Evolutionary conservation across 2,113 vertebrate genomes (phyloP).

Genomic region (Oxyruncus cristatus): DNA sequence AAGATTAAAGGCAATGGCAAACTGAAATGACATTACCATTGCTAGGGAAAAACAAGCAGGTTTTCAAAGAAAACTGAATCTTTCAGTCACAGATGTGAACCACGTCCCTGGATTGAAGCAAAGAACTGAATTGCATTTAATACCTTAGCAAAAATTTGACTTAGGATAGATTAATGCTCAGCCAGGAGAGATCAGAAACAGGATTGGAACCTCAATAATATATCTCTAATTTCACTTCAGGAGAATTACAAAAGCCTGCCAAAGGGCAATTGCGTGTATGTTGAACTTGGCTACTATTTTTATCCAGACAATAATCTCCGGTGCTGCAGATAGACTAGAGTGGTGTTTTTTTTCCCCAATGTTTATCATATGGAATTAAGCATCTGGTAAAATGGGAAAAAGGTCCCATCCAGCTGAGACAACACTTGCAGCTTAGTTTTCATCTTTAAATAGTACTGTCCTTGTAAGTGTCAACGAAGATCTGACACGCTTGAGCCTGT

Average conservation of each 20-base stretch:
- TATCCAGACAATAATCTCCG: not conserved
- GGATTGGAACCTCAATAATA: not conserved
- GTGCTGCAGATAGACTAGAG: not conserved
- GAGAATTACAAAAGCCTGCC: not conserved
- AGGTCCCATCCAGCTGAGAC: not conserved
- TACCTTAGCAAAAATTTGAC: not conserved
- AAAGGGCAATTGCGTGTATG: not conserved
- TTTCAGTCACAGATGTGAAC: not conserved
- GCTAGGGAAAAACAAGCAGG: not conserved
- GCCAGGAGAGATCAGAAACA: not conserved
- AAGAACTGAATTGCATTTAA: not conserved
- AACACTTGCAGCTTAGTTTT: not conserved
- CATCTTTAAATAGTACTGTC: not conserved
- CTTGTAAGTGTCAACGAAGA: not conserved
- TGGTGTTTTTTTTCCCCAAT: not conserved
- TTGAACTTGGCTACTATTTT: not conserved
- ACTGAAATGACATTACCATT: not conserved
- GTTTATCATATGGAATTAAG: not conserved
- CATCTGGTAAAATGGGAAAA: not conserved
- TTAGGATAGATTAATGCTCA: not conserved
- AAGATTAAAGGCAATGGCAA: not conserved
- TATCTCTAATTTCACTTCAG: not conserved
- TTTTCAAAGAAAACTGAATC: not conserved
- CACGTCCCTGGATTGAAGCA: not conserved
- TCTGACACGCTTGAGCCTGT: not conserved